Percentiles rank a stretch among this genome's conserved stretches.
These are phyloP conservation scores for Gallinago media DNA, from an alignment of 2,113 vertebrate species.

Conservation along the genomic window DNA sequence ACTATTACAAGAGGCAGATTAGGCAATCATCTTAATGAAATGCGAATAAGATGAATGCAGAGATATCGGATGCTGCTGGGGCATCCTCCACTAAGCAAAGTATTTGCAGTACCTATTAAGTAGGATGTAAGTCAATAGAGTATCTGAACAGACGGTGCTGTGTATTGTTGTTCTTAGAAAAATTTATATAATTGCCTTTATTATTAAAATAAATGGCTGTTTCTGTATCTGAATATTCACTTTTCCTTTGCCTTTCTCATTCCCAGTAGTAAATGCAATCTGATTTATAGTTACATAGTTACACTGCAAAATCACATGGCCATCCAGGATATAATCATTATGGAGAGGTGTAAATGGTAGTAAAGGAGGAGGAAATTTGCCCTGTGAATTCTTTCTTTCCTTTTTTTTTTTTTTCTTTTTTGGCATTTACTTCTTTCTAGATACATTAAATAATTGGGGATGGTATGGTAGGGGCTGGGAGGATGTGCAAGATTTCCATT, in stretches of 20 bases:
- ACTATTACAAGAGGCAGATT: slow-evolving; percentile 32
- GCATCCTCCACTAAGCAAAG: not conserved
- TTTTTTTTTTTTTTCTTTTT: too few species aligned
- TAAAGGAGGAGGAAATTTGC: not conserved
- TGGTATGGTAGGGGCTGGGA: not conserved
- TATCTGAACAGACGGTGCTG: slow-evolving; percentile 1
- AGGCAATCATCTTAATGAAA: slow-evolving; percentile 35
- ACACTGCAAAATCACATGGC: not conserved
- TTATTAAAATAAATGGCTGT: slow-evolving; percentile 20
- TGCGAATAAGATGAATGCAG: slow-evolving; percentile 19
- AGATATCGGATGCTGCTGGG: not conserved
- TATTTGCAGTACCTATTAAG: not conserved
- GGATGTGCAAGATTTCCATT: not conserved
- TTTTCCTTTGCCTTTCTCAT: not conserved
- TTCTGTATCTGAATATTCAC: not conserved
- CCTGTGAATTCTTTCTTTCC: not conserved
- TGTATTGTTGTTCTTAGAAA: not conserved
- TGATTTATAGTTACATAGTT: not conserved
- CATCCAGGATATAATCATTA: not conserved
- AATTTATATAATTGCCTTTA: slow-evolving; percentile 21
- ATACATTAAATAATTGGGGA: not conserved
- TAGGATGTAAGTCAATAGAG: not conserved
- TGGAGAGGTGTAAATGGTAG: not conserved
- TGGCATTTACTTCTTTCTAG: not conserved
- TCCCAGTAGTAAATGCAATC: not conserved